Evolutionary conservation across 2,888 invertebrate species (phyloP), one percentile per base, ranked within the genome.

Genomic region (Limnephilus rhombicus): DNA sequence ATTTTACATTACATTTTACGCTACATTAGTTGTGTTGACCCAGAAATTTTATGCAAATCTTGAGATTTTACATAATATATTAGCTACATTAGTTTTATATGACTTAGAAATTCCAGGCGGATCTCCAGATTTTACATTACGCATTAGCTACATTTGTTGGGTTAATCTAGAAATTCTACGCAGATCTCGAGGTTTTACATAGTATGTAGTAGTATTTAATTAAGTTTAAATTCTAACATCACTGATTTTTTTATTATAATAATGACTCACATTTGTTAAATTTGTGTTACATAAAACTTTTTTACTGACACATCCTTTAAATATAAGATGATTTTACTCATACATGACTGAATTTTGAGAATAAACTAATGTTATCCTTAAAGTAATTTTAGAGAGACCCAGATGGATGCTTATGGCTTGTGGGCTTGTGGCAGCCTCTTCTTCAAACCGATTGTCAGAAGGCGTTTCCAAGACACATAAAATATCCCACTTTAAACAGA

Each of bases 381-480:
- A 68, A 68, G 9, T 9, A 68, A 68, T 68, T 68, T 68, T 68
- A 68, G 68, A 68, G 9, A 24, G 24, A 1, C 68, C 24, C 68
- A 68, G 68, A 68, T 68, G 68, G 24, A 68, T 68, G 68, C 24
- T 68, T 68, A 68, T n/a, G 68, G 68, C n/a, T 68, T n/a, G 24
- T n/a, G 68, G 68, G 68, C n/a, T 68, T n/a, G 24, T n/a, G 68
- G 24, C 68, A 68, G 68, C 68, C 2, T 68, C 24, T 68, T 68
- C 68, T 41, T 15, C 83, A 24, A 83, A 83, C 34, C 9, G 83
- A 83, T 83, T 37, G 37, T 83, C 83, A 18, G 83, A 41, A 37
- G 37, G 83, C 83, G 83, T 37, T 83, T 37, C 37, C 83, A 37
- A 83, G 83, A 83, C 37, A 34, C 83, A 83, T 83, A 83, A 83